Base-by-base conservation (phyloP, 2,888 invertebrate genomes). In the Dexiosoma caninum region DNA sequence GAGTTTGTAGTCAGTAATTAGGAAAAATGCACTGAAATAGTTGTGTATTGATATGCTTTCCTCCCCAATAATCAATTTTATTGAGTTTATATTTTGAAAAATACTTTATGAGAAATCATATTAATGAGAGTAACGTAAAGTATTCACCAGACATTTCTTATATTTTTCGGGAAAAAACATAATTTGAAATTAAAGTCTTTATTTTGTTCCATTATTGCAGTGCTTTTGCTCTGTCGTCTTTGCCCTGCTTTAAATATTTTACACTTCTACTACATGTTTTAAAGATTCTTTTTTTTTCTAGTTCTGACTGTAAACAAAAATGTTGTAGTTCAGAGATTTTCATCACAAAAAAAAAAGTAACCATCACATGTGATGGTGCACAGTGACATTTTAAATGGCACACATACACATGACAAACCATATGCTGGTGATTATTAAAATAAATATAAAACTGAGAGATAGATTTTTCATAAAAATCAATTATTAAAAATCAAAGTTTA, bases 241-340 rank as follows among this genome's bases (percentile, higher is more conserved):
- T 23, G n/a, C 14, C 27, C 23, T 59, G 14, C 1, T 9, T n/a
- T 0, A 14, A 35, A 14, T 5, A 10, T 40, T 5, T 16, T 30
- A 37, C 21, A 40, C 37, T 35, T 23, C 12, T 14, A n/a, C 16
- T 37, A 12, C 32, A 55, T 21, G 21, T 21, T 44, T 21, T 42
- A 21, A 2, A 12, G 64, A 32, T 10, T n/a, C 14, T n/a, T 42
- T n/a, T n/a, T 66, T 49, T 27, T 30, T 5, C 12, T 51, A 30
- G 40, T 19, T 19, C 53, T 16, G 37, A n/a, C 40, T 27, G 27
- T 37, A 23, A 37, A 16, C 66, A 51, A 40, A 27, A n/a, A n/a
- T n/a, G 42, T n/a, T 42, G 30, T 37, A 55, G 55, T 44, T 44
- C 42, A 55, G 42, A 69, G 55, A 55, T 69, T 69, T 69, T 69